Evolutionary conservation across 2,797 vertebrate species (phyloP).

Genomic region (Trichosurus vulpecula): DNA sequence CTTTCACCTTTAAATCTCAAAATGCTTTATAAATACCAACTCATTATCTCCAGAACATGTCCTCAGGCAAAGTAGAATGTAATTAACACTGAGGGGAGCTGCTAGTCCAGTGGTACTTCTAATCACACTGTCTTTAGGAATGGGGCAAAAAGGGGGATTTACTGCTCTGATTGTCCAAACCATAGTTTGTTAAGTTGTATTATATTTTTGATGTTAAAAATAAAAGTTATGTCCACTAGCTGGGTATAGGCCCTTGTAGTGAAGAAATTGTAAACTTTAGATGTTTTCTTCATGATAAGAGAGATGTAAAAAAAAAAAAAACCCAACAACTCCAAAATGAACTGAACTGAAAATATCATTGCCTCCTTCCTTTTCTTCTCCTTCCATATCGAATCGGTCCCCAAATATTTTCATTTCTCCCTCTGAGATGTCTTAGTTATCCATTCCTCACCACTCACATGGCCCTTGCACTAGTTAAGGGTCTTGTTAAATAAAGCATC

Average conservation of each 20-base stretch:
- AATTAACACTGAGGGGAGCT: neutral
- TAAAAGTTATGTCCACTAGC: neutral
- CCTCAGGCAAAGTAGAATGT: neutral
- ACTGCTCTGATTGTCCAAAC: neutral
- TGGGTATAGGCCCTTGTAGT: neutral
- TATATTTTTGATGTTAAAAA: neutral
- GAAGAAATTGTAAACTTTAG: neutral
- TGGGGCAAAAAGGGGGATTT: neutral
- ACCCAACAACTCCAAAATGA: too few species aligned
- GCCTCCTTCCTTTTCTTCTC: neutral
- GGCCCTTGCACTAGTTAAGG: neutral
- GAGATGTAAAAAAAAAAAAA: neutral
- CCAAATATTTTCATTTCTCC: neutral
- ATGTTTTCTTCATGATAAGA: neutral
- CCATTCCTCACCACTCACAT: neutral
- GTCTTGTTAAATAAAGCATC: neutral
- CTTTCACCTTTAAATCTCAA: neutral
- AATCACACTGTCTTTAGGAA: neutral
- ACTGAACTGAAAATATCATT: neutral
- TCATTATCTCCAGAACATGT: neutral
- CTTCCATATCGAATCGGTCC: neutral
- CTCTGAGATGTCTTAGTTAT: neutral
- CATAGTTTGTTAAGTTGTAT: neutral
- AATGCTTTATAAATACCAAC: neutral
- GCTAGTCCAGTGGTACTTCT: neutral